phyloP scores from a whole-genome alignment of 2,797 vertebrate genomes.

The Sebastes wilsoni region DNA sequence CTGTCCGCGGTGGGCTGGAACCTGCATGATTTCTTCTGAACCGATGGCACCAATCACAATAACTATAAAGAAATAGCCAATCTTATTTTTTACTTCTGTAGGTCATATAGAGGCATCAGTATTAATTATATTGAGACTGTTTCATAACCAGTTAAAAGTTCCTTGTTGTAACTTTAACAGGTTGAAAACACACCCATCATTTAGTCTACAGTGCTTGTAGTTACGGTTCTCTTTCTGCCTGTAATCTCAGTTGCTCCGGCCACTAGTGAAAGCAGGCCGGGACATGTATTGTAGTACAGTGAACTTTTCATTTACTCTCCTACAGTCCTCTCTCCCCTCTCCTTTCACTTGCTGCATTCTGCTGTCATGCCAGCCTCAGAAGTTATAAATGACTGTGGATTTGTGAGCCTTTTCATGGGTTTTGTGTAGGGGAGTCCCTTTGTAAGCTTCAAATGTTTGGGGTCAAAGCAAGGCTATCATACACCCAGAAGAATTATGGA shows the following conservation, averaged over 20 bases:
- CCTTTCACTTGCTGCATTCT: constrained; percentile 30
- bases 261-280: neutral
- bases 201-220: neutral
- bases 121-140: neutral
- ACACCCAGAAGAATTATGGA: constrained; percentile 66
- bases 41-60: neutral
- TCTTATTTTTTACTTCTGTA: neutral
- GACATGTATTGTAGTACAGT: constrained; percentile 22
- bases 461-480: constrained; percentile 72
- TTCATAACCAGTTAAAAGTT: neutral
- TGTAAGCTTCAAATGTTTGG: constrained; percentile 63
- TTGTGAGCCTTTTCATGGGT: constrained; percentile 64
- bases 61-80: neutral
- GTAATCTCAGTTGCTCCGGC: neutral
- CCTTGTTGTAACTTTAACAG: neutral
- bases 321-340: constrained; percentile 1
- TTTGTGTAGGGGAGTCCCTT: constrained; percentile 53
- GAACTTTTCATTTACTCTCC: constrained; percentile 29
- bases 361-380: constrained; percentile 63
- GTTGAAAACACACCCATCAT: neutral
- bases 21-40: neutral
- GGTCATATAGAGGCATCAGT: too few relatives aligned
- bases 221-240: neutral
- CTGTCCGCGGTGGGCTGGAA: neutral
- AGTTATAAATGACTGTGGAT: constrained; percentile 66